These are phyloP conservation scores for Antennarius maculatus DNA, from an alignment of 2,797 vertebrate species.

Conservation along the genomic window DNA sequence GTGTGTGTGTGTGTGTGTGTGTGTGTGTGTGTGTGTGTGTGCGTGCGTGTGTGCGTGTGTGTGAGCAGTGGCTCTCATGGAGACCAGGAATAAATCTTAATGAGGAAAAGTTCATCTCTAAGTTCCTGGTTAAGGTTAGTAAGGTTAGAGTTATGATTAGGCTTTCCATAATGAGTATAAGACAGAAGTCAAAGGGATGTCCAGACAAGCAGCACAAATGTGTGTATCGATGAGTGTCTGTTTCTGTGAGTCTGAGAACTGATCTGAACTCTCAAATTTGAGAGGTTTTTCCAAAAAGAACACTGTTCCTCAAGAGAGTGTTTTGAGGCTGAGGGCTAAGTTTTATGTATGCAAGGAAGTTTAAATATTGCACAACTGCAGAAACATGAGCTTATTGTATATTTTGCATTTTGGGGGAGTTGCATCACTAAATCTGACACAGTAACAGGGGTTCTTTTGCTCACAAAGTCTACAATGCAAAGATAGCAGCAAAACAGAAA, in stretches of 20 bases:
- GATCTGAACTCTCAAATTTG: constrained; percentile 48
- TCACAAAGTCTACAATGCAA: no score
- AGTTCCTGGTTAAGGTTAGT: not conserved
- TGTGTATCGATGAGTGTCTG: no score
- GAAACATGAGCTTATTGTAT: no score
- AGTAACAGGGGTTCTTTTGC: no score
- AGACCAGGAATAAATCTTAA: not conserved
- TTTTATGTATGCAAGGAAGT: no score
- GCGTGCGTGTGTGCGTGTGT: constrained; percentile 38
- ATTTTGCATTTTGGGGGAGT: no score
- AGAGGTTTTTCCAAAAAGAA: constrained; percentile 12
- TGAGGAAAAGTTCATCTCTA: not conserved
- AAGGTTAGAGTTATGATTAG: not conserved
- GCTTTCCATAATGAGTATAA: no score
- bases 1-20: constrained; percentile 15
- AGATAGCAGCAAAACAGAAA: no score
- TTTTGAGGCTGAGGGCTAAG: not conserved
- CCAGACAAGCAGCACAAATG: no score
- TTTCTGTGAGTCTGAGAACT: constrained; percentile 9
- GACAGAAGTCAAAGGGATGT: no score
- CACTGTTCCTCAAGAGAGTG: constrained; percentile 11
- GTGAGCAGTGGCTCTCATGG: not conserved
- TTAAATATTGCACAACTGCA: no score
- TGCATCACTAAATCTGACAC: no score
- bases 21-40: not conserved